phyloP scores from a whole-genome alignment of 2,113 vertebrate species.

The Entelurus aequoreus region DNA sequence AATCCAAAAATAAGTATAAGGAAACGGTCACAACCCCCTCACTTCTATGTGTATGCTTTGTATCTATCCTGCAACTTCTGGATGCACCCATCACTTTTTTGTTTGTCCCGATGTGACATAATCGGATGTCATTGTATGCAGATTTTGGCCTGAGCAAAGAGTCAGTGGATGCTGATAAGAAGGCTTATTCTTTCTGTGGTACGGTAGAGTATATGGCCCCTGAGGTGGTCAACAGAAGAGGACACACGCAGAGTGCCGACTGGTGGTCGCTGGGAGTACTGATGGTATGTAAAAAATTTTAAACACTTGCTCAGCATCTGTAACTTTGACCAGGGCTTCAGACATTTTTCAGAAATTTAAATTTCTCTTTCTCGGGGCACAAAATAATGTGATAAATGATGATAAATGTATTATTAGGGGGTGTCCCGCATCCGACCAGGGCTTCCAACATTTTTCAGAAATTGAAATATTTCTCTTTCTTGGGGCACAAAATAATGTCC shows the following conservation, averaged over 20 bases:
- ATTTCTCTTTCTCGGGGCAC: background rate
- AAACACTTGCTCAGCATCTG: background rate
- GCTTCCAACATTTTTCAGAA: background rate
- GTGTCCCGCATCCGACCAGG: background rate
- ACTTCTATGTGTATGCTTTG: background rate
- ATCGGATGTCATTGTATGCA: constrained; percentile 53
- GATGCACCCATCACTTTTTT: background rate
- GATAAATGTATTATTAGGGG: background rate
- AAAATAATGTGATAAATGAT: background rate
- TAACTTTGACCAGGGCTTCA: background rate
- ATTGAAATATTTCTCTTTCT: background rate
- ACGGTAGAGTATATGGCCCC: constrained; percentile 99
- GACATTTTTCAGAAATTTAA: background rate
- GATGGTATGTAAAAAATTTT: constrained; percentile 77
- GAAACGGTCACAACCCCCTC: background rate
- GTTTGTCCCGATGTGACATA: constrained; percentile 2
- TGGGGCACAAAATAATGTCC: background rate
- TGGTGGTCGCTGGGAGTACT: constrained; percentile 98
- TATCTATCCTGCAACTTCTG: background rate
- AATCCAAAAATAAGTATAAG: background rate
- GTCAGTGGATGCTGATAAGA: constrained; percentile 97
- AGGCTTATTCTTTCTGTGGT: constrained; percentile 98
- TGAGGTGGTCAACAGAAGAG: constrained; percentile 96
- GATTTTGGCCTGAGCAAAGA: constrained; percentile 99
- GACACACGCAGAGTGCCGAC: constrained; percentile 97